Evolutionary conservation across 2,113 vertebrate species (phyloP).

Genomic region (Clarias gariepinus): DNA sequence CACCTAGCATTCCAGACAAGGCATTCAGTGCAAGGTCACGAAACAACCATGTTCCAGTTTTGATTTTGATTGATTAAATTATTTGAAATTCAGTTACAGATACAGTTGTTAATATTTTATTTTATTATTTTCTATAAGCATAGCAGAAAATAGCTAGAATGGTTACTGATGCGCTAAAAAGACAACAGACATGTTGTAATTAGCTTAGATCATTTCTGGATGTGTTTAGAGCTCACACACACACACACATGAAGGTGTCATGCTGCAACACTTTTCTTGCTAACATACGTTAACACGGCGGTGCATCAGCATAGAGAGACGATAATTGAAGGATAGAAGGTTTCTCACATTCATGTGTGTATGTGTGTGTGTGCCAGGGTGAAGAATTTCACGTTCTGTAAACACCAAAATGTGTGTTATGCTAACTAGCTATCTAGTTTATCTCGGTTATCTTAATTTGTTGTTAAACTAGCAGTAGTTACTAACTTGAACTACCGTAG

Average conservation of each 20-base stretch:
- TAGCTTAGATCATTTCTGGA: background rate
- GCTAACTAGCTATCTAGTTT: background rate
- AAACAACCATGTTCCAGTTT: background rate
- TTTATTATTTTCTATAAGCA: background rate
- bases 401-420: background rate
- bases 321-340: background rate
- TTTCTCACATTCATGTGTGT: background rate
- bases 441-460: background rate
- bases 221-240: background rate
- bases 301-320: background rate
- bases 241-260: background rate
- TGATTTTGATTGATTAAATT: background rate
- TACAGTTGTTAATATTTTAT: background rate
- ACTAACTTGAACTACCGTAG: background rate
- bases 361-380: background rate
- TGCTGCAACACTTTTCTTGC: background rate
- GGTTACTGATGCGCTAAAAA: background rate
- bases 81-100: background rate
- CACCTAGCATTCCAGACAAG: slow-evolving; percentile 28
- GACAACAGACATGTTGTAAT: background rate
- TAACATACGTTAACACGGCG: background rate
- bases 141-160: background rate
- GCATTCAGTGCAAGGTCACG: slow-evolving; percentile 42
- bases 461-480: background rate
- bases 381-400: background rate